Evolutionary conservation across 1,140 invertebrate genomes (phyloP).

Genomic region (Pseudobourletiella spinata): DNA sequence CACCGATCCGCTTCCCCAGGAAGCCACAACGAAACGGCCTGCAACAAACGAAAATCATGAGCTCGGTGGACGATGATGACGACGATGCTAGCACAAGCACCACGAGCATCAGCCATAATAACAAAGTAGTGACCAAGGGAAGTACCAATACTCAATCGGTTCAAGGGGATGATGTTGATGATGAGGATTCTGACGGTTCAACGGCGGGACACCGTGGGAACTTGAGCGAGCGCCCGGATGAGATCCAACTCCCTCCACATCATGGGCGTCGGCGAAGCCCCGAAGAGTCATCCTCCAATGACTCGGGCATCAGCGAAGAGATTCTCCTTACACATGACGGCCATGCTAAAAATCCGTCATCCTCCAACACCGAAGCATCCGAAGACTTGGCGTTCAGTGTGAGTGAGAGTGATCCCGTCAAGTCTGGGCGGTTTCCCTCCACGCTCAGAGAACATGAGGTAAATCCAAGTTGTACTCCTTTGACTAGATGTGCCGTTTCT

Average conservation of each 20-base stretch:
- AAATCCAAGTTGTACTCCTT: neutral
- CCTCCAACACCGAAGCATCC: neutral
- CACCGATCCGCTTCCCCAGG: neutral
- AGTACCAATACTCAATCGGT: neutral
- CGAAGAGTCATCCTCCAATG: slow-evolving; percentile 31
- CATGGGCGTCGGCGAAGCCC: slow-evolving; percentile 15
- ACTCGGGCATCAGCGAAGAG: slow-evolving; percentile 34
- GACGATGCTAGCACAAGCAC: neutral
- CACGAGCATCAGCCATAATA: neutral
- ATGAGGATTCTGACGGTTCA: neutral
- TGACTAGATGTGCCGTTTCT: neutral
- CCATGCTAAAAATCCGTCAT: neutral
- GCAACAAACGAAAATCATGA: neutral
- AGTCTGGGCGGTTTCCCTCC: neutral
- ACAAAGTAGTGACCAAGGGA: neutral
- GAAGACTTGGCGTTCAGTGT: neutral
- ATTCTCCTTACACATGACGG: neutral
- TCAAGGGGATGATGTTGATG: slow-evolving; percentile 6
- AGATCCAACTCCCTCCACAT: neutral
- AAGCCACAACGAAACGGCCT: neutral
- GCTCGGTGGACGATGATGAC: neutral
- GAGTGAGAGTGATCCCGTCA: neutral
- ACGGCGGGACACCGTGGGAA: neutral
- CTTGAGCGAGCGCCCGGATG: neutral
- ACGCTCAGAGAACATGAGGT: neutral